These are phyloP conservation scores for Urocolius indicus DNA, from an alignment of 2,113 vertebrate genomes.

Conservation along the genomic window DNA sequence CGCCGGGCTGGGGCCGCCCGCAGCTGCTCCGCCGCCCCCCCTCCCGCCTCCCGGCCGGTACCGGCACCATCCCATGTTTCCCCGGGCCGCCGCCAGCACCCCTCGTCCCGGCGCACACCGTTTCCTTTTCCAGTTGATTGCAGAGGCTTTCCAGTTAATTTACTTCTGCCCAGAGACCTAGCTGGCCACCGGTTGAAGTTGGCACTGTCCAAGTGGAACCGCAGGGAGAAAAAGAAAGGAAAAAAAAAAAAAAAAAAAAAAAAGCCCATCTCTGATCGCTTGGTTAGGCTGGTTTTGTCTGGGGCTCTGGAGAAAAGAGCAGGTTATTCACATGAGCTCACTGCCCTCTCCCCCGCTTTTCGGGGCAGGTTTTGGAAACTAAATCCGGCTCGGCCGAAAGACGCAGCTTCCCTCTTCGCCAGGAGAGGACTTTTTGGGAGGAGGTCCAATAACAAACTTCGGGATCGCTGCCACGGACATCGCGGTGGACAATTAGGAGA, in stretches of 20 bases:
- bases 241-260: too few species aligned
- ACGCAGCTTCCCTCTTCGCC: background rate
- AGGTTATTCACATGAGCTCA: background rate
- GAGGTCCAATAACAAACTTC: background rate
- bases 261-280: background rate
- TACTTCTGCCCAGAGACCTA: conserved; percentile 56
- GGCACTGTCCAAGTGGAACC: background rate
- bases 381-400: background rate
- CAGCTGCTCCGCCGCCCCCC: background rate
- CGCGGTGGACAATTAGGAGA: background rate
- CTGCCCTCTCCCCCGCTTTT: background rate
- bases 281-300: conserved; percentile 49
- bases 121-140: conserved; percentile 34
- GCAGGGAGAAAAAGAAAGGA: background rate
- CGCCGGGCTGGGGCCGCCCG: background rate
- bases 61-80: background rate
- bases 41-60: background rate
- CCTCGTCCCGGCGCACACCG: background rate
- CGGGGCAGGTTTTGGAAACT: background rate
- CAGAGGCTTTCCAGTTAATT: conserved; percentile 72
- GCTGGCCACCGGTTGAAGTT: conserved; percentile 58
- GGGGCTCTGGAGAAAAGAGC: background rate
- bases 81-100: background rate
- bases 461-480: background rate
- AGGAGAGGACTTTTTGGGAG: background rate